Evolutionary conservation across 2,797 vertebrate species (phyloP).

Genomic region (Poeciliopsis infans): DNA sequence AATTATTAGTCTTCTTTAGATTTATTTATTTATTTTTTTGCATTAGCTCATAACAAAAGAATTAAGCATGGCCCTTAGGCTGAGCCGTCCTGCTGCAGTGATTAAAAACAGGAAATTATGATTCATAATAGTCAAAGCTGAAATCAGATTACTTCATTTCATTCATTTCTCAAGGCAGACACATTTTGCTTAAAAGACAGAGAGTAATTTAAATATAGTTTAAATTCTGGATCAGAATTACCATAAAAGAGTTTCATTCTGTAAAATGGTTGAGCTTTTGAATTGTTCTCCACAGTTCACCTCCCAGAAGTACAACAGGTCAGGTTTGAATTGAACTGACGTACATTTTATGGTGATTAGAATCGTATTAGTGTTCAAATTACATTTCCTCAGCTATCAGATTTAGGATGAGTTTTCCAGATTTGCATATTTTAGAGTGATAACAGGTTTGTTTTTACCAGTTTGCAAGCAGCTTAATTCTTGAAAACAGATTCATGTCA

Average conservation of each 20-base stretch:
- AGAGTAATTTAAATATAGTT: not conserved
- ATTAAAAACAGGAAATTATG: constrained; percentile 98
- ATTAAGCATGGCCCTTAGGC: constrained; percentile 95
- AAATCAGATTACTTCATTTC: constrained; percentile 99
- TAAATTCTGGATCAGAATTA: constrained; percentile 5
- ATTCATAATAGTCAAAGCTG: constrained; percentile 94
- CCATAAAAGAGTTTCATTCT: not conserved
- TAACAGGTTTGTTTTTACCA: not conserved
- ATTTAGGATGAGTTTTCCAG: not conserved
- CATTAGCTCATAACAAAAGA: constrained; percentile 94
- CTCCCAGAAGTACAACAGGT: not conserved
- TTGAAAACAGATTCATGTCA: not conserved
- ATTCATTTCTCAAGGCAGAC: constrained; percentile 89
- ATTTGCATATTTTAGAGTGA: not conserved
- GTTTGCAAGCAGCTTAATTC: not conserved
- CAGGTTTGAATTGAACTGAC: not conserved
- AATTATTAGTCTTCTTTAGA: constrained; percentile 94
- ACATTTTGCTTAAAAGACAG: constrained; percentile 89
- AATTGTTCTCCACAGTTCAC: not conserved
- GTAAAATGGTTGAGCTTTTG: not conserved
- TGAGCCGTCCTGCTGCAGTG: constrained; percentile 92
- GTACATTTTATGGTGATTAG: not conserved
- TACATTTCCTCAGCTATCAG: not conserved
- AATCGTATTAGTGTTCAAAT: not conserved
- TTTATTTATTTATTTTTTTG: constrained; percentile 80